Evolutionary conservation across 2,113 vertebrate genomes (phyloP).

Genomic region (Cavia aperea): DNA sequence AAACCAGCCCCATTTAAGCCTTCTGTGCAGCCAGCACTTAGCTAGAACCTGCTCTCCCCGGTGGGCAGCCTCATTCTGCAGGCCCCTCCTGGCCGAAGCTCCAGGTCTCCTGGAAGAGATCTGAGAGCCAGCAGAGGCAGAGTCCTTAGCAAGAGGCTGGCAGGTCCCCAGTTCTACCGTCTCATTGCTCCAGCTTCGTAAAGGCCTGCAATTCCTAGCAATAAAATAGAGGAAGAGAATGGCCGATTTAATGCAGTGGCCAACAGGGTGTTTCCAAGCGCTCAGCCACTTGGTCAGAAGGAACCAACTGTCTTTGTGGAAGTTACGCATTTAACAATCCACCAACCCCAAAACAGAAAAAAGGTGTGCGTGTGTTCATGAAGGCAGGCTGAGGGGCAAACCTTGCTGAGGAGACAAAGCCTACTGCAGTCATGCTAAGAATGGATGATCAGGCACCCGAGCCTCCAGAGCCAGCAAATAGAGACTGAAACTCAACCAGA

Average conservation of each 20-base stretch:
- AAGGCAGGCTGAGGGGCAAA: not conserved
- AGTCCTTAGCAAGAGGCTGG: slow-evolving; percentile 41
- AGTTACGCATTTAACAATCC: slow-evolving; percentile 49
- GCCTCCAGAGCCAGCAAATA: not conserved
- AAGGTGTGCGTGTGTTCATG: slow-evolving; percentile 20
- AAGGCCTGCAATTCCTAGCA: not conserved
- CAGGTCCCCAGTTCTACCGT: not conserved
- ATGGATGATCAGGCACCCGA: not conserved
- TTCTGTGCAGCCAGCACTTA: slow-evolving; percentile 46
- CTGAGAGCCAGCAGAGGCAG: not conserved
- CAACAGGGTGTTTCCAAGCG: slow-evolving; percentile 44
- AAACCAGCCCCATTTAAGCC: slow-evolving; percentile 45
- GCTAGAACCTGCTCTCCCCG: slow-evolving; percentile 43
- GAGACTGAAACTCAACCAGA: not conserved
- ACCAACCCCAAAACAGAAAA: slow-evolving; percentile 15
- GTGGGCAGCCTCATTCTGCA: slow-evolving; percentile 3
- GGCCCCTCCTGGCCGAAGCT: not conserved
- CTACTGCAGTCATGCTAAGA: not conserved
- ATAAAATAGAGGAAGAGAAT: slow-evolving; percentile 33
- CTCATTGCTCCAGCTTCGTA: not conserved
- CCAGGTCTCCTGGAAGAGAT: rapidly evolving
- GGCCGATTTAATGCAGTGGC: slow-evolving; percentile 65
- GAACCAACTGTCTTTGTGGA: slow-evolving; percentile 18
- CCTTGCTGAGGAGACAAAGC: not conserved
- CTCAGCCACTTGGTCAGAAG: slow-evolving; percentile 2